phyloP scores from a whole-genome alignment of 2,888 invertebrate genomes.

The Saturnia japonica region DNA sequence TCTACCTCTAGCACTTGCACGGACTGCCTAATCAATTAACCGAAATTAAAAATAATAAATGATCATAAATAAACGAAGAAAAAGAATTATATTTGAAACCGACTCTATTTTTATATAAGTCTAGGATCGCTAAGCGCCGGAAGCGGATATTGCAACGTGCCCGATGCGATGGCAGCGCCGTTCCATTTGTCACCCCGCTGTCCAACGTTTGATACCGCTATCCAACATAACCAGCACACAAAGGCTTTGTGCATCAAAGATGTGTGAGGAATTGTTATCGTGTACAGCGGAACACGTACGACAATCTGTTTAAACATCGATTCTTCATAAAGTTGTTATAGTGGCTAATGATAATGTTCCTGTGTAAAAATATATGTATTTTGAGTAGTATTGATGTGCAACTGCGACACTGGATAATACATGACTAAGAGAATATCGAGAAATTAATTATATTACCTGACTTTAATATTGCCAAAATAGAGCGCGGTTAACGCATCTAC shows the following conservation, averaged over 20 bases:
- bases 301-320: not conserved
- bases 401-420: no score
- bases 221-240: constrained; percentile 30
- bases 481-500: no score
- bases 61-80: not conserved
- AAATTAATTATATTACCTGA: no score
- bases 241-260: constrained; percentile 42
- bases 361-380: no score
- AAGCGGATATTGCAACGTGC: constrained; percentile 65
- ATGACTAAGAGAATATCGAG: no score
- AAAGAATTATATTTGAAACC: not conserved
- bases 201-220: constrained; percentile 42
- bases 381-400: no score
- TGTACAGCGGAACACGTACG: constrained; percentile 26
- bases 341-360: no score
- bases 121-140: constrained; percentile 32
- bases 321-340: not conserved
- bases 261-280: constrained; percentile 34
- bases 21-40: not conserved
- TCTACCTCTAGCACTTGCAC: not conserved
- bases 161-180: constrained; percentile 49
- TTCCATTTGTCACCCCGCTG: constrained; percentile 31
- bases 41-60: not conserved
- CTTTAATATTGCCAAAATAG: no score
- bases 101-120: not conserved